Evolutionary conservation across 2,888 invertebrate genomes (phyloP).

Genomic region (Stenurella melanura): DNA sequence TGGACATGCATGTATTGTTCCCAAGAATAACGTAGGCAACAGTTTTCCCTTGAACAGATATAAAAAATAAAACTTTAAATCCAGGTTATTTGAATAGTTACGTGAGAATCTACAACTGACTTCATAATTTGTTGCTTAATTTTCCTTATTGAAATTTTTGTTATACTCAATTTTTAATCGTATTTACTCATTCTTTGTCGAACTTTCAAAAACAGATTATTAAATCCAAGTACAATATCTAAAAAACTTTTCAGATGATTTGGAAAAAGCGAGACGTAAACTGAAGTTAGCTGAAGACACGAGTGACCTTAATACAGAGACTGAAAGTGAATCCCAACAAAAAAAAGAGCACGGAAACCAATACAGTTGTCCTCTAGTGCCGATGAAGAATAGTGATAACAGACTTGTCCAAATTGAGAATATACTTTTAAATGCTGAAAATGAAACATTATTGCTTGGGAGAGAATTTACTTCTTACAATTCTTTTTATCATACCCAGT

Average conservation of each 20-base stretch:
- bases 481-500: constrained; percentile 1
- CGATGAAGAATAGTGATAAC: background rate
- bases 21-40: too few relatives aligned
- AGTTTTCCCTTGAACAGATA: too few relatives aligned
- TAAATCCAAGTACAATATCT: background rate
- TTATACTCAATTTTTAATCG: too few relatives aligned
- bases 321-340: background rate
- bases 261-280: background rate
- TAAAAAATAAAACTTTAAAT: too few relatives aligned
- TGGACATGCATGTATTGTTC: too few relatives aligned
- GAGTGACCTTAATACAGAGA: background rate
- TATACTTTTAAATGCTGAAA: background rate
- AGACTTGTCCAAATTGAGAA: background rate
- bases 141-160: too few relatives aligned
- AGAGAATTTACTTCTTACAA: background rate
- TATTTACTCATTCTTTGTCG: background rate
- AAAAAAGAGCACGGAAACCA: background rate
- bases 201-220: too few relatives aligned
- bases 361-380: background rate
- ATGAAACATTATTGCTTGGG: background rate
- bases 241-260: background rate
- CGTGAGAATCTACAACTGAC: too few relatives aligned
- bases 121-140: too few relatives aligned
- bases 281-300: background rate
- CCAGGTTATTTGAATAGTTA: too few relatives aligned